A percentile compares a stretch with the other conserved stretches of the same genome.
These are phyloP conservation scores for Plutomurus gul DNA, from an alignment of 1,140 invertebrate genomes.

Conservation along the genomic window DNA sequence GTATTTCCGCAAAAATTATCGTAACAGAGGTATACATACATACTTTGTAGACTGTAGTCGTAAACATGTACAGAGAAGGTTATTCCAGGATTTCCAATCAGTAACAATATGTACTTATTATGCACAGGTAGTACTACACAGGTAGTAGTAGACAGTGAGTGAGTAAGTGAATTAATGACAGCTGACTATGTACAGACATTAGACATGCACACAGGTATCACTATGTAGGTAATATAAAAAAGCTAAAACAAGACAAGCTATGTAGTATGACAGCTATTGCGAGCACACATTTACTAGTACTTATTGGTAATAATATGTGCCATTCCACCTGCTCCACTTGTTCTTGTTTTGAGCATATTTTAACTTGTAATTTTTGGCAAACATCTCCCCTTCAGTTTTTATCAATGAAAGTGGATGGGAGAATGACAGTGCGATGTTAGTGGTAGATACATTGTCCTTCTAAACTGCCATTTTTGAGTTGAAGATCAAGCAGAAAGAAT, in stretches of 20 bases:
- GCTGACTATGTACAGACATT: too few relatives aligned
- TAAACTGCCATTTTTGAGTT: background rate
- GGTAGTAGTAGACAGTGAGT: too few relatives aligned
- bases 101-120: too few relatives aligned
- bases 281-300: too few relatives aligned
- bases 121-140: too few relatives aligned
- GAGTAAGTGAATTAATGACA: too few relatives aligned
- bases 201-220: too few relatives aligned
- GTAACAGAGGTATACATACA: too few relatives aligned
- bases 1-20: conserved; percentile 20
- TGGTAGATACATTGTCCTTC: conserved; percentile 20
- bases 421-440: background rate
- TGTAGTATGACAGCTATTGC: too few relatives aligned
- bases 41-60: background rate
- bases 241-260: too few relatives aligned
- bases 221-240: too few relatives aligned
- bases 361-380: conserved; percentile 14
- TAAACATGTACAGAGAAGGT: background rate
- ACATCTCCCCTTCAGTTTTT: background rate
- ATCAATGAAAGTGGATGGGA: background rate
- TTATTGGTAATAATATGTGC: too few relatives aligned
- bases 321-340: background rate
- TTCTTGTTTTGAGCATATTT: conserved; percentile 21
- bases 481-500: background rate
- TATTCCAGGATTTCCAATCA: conserved; percentile 9